phyloP scores from a whole-genome alignment of 2,888 invertebrate genomes.

The Acanthosoma haemorrhoidale region DNA sequence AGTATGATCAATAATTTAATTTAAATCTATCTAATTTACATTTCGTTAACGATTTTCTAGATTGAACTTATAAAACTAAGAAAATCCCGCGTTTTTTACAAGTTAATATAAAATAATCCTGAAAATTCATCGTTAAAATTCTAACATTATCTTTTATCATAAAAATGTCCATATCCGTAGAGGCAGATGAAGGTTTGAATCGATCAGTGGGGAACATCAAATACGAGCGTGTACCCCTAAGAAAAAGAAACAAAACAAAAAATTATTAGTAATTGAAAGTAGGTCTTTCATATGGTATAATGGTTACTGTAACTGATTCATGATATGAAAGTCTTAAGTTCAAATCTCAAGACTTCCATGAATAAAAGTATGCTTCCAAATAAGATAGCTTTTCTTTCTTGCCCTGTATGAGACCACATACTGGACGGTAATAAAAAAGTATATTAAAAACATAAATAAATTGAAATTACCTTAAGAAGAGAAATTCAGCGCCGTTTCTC shows the following conservation, averaged over 20 bases:
- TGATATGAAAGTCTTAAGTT: too few species aligned
- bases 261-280: too few species aligned
- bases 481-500: slow-evolving; percentile 1
- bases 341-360: too few species aligned
- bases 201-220: slow-evolving; percentile 5
- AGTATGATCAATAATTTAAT: too few species aligned
- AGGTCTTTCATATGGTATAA: too few species aligned
- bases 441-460: too few species aligned
- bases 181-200: slow-evolving; percentile 8
- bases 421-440: too few species aligned
- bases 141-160: slow-evolving; percentile 11
- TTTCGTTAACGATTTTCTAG: slow-evolving; percentile 4
- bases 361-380: too few species aligned
- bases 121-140: slow-evolving; percentile 6
- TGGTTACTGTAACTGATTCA: too few species aligned
- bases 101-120: slow-evolving; percentile 18
- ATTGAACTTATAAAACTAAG: slow-evolving; percentile 8
- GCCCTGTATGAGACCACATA: too few species aligned
- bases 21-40: slow-evolving; percentile 12
- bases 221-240: slow-evolving; percentile 8
- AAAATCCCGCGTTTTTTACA: slow-evolving; percentile 8
- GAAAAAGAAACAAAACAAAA: background rate
- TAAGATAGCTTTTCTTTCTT: too few species aligned
- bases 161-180: slow-evolving; percentile 12
- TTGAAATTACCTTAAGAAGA: too few species aligned